These are phyloP conservation scores for Solea solea DNA, from an alignment of 2,113 vertebrate genomes.

Conservation along the genomic window DNA sequence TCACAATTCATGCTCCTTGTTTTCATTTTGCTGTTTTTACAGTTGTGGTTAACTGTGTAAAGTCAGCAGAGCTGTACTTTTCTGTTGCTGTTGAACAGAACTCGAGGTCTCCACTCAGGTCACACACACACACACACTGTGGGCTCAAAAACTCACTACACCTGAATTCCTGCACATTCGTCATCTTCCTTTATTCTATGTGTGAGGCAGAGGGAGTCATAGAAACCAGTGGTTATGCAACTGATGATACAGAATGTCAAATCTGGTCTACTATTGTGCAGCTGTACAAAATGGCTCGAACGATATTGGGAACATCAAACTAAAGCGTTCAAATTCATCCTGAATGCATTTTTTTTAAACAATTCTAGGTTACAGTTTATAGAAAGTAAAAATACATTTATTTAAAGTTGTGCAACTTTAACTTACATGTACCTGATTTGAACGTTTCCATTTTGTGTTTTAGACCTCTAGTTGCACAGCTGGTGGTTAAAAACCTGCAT, in stretches of 20 bases:
- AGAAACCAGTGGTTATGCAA: constrained; percentile 21
- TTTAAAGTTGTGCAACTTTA: no score
- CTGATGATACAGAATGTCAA: not conserved
- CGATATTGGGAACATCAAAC: no score
- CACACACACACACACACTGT: not conserved
- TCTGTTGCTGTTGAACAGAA: not conserved
- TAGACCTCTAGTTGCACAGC: no score
- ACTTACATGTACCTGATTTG: no score
- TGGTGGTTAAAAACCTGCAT: no score
- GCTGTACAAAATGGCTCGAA: no score
- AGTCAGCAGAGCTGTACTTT: not conserved
- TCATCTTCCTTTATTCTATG: not conserved
- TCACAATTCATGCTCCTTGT: not conserved
- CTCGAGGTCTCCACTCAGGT: not conserved
- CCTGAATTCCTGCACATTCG: not conserved
- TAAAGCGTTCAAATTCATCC: not conserved
- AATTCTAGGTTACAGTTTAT: not conserved
- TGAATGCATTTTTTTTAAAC: not conserved
- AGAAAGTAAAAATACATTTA: not conserved
- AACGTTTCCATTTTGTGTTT: no score
- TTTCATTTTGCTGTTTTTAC: no score
- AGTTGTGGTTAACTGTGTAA: not conserved
- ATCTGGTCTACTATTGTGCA: no score
- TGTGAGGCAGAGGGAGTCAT: constrained; percentile 18
- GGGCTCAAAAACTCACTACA: not conserved